Evolutionary conservation across 2,888 invertebrate species (phyloP), one percentile per base, ranked within the genome.

Genomic region (Rhaphigaster nebulosa): DNA sequence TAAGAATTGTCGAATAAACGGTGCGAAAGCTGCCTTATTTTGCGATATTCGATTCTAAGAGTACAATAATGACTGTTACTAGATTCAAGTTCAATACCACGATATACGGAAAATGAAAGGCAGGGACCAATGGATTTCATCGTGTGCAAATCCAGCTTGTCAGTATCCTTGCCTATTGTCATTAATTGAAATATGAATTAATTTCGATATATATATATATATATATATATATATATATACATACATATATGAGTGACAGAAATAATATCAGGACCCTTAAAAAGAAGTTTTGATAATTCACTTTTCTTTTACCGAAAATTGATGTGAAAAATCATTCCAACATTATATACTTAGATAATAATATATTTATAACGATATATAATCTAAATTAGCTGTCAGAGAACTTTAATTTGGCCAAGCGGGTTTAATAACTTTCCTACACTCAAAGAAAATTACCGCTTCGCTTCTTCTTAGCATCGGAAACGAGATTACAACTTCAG

Each of bases 351-450:
- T n/a, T 5, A 60, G n/a, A 60, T 29, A 8, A 76, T 10, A 76
- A 34, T 23, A 38, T 20, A 76, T 23, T 29, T 76, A 76, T 38
- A 38, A 38, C 8, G 0, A 76, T 76, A 76, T 38, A 38, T 76
- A 76, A 38, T 23, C 34, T 76, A 20, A 76, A 70, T 70, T 70
- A 76, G 38, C 70, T 76, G 34, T 3, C 20, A 38, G 70, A 38
- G 18, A 76, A 76, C 6, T 76, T 38, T 34, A 76, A 76, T 23
- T 76, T 76, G 70, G 70, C 34, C 20, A 5, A 38, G 70, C 34
- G 38, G 15, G 38, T 76, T 76, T 76, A 76, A 76, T 76, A 76
- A 76, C 34, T 76, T 76, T 76, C 23, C 70, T 76, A 76, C 34
- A 76, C 34, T 76, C 34, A 76, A 76, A 76, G 70, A 76, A 34